These are phyloP conservation scores for Exocentrus adspersus DNA, from an alignment of 2,888 invertebrate species.

Conservation along the genomic window DNA sequence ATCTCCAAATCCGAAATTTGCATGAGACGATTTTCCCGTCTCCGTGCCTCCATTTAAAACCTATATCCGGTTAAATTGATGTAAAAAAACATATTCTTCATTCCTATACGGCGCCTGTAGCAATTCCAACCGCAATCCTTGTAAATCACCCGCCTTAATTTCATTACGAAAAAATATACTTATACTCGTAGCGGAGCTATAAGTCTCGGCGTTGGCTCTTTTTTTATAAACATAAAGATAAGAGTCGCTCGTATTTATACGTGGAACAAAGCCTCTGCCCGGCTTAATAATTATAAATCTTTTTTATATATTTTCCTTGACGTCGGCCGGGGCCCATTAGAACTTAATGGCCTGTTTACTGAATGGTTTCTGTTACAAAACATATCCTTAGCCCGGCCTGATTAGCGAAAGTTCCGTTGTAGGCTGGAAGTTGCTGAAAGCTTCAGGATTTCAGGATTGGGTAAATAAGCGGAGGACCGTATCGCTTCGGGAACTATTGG, in stretches of 20 bases:
- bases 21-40: conserved; percentile 36
- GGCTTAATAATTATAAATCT: conserved; percentile 42
- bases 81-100: no score
- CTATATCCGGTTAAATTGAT: background rate
- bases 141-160: conserved; percentile 19
- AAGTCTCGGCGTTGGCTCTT: background rate
- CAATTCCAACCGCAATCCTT: background rate
- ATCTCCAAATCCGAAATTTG: conserved; percentile 37
- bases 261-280: conserved; percentile 11
- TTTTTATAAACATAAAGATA: conserved; percentile 20
- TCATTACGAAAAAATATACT: conserved; percentile 9
- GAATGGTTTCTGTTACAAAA: conserved; percentile 49
- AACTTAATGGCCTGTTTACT: conserved; percentile 50
- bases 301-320: conserved; percentile 43
- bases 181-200: background rate
- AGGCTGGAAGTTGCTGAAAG: conserved; percentile 5
- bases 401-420: conserved; percentile 12
- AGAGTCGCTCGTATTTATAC: conserved; percentile 1
- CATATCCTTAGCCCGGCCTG: conserved; percentile 32
- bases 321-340: conserved; percentile 46
- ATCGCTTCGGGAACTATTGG: background rate
- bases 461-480: conserved; percentile 4
- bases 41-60: background rate
- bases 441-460: background rate
- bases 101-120: no score